phyloP scores from a whole-genome alignment of 2,888 invertebrate species.

The Polydesmus complanatus region DNA sequence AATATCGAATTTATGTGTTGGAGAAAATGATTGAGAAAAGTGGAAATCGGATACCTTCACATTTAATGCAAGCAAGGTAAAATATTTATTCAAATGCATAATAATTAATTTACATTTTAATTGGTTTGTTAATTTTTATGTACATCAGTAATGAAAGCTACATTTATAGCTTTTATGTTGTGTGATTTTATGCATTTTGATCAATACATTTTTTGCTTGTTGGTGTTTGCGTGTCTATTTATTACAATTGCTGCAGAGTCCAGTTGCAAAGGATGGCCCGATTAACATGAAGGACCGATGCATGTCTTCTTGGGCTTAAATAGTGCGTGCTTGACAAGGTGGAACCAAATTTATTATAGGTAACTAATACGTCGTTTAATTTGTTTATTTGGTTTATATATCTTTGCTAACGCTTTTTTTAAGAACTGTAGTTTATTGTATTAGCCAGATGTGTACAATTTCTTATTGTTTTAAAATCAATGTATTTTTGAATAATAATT shows the following conservation, averaged over 20 bases:
- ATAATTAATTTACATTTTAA: background rate
- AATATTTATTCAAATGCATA: too few species aligned
- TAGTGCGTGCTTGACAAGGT: background rate
- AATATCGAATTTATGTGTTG: conserved; percentile 67
- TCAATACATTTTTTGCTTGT: background rate
- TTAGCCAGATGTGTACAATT: too few species aligned
- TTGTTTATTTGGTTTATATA: too few species aligned
- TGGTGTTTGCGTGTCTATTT: background rate
- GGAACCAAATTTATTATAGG: background rate
- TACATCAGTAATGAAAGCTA: background rate
- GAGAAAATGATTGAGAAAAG: conserved; percentile 41
- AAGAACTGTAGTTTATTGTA: too few species aligned
- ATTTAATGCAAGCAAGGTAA: background rate
- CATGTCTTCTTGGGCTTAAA: background rate
- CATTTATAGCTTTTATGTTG: background rate
- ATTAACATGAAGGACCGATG: background rate
- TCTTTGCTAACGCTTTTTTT: too few species aligned
- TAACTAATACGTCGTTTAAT: background rate
- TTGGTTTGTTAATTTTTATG: background rate
- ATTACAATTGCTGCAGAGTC: background rate
- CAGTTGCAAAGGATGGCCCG: background rate
- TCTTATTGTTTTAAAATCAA: too few species aligned
- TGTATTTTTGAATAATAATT: too few species aligned
- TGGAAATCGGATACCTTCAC: background rate
- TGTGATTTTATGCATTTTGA: background rate